These are phyloP conservation scores for Uropetala carovei DNA, from an alignment of 2,888 invertebrate genomes.

Conservation along the genomic window DNA sequence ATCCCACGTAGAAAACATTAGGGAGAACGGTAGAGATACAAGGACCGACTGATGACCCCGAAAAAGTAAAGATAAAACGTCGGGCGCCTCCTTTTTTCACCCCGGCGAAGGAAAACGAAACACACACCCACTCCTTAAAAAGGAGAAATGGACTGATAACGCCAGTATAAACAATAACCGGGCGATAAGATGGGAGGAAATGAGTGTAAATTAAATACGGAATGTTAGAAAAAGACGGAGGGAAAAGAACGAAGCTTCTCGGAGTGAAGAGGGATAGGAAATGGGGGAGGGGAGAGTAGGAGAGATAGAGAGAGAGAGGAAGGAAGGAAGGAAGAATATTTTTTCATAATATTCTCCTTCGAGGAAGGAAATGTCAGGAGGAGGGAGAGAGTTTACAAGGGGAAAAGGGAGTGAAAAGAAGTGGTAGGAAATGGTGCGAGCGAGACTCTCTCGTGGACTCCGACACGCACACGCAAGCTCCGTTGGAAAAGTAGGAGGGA, in stretches of 20 bases:
- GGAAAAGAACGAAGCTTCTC: background rate
- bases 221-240: background rate
- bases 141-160: background rate
- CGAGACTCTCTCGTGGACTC: background rate
- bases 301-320: background rate
- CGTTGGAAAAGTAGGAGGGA: background rate
- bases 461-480: background rate
- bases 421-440: background rate
- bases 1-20: background rate
- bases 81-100: background rate
- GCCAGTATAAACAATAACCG: background rate
- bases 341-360: constrained; percentile 9
- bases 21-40: background rate
- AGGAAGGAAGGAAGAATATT: background rate
- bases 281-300: background rate
- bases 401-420: constrained; percentile 6
- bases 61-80: background rate
- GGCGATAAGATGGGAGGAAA: constrained; percentile 23
- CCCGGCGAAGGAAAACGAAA: background rate
- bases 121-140: background rate
- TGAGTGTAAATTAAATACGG: constrained; percentile 40
- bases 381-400: constrained; percentile 11
- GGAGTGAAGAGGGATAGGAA: too few species aligned
- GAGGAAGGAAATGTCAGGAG: constrained; percentile 49
- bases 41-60: background rate